Evolutionary conservation across 2,888 invertebrate species (phyloP), one percentile per base, ranked within the genome.

Genomic region (Cheilosia pagana): DNA sequence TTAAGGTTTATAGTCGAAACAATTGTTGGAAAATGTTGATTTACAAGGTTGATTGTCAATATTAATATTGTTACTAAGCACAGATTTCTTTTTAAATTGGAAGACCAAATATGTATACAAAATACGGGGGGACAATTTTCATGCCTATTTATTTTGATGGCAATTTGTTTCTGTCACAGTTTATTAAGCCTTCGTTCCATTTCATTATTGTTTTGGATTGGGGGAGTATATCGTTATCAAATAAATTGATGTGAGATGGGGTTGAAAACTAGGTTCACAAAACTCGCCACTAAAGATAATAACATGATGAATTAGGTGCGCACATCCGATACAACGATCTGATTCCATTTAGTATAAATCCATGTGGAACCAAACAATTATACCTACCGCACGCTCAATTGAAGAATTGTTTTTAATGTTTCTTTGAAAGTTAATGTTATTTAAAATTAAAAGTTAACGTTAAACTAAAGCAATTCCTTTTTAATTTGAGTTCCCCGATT

Each of bases 211-310:
- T n/a, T 19, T 39, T 12, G 12, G 23, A 25, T 35, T 35, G 52
- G 52, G 62, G 52, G 52, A 16, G 21, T 52, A 16, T 21, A 45
- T 6, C 45, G 48, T 23, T 57, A 53, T 21, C 57, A 63, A 57
- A 25, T 67, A 14, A 62, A 76, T 76, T 60, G 63, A 41, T 62
- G 70, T 76, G 81, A 67, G 81, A 81, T 76, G 71, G 75, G 59
- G 76, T 60, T 65, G 45, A 65, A 67, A 39, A 65, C 28, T 65
- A 60, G 55, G 43, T 76, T 76, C 59, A 59, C 70, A 76, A 28
- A 59, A 75, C 45, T 45, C 25, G 45, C 19, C 28, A 41, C 16
- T 50, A 21, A 1, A 21, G 10, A 19, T 23, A 41, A 23, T 55
- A 55, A 57, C 43, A 23, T n/a, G 57, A 45, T 23, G 28, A 59